Percentiles rank a stretch among this genome's conserved stretches.
Evolutionary conservation across 2,797 vertebrate species (phyloP).

Genomic region (Mormyrops attenuatus): DNA sequence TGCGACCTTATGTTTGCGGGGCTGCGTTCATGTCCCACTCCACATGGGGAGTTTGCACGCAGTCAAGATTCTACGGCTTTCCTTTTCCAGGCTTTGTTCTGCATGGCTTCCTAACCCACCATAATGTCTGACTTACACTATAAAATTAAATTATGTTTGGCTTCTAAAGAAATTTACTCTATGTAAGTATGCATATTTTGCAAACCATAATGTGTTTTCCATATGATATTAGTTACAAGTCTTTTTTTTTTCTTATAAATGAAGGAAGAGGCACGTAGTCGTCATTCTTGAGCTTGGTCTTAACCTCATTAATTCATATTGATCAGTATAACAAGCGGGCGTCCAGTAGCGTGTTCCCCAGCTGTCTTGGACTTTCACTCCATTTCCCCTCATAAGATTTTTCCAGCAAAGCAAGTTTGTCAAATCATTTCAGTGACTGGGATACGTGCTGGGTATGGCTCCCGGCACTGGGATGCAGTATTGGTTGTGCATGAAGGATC

Average conservation of each 20-base stretch:
- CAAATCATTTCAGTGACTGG: neutral
- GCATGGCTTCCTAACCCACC: neutral
- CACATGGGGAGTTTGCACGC: neutral
- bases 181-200: neutral
- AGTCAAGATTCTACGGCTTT: neutral
- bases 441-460: neutral
- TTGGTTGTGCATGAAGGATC: neutral
- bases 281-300: neutral
- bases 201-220: neutral
- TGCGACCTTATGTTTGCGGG: neutral
- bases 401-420: neutral
- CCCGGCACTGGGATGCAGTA: neutral
- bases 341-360: neutral
- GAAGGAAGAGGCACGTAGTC: neutral
- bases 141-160: neutral
- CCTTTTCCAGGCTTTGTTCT: neutral
- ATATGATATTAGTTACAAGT: neutral
- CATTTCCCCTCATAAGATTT: neutral
- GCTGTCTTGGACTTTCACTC: neutral
- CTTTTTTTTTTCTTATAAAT: neutral
- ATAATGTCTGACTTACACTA: neutral
- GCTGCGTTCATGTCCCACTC: neutral
- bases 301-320: neutral
- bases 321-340: neutral
- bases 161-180: neutral